phyloP scores from a whole-genome alignment of 1,140 invertebrate species.

The Tetramorium alpestre region DNA sequence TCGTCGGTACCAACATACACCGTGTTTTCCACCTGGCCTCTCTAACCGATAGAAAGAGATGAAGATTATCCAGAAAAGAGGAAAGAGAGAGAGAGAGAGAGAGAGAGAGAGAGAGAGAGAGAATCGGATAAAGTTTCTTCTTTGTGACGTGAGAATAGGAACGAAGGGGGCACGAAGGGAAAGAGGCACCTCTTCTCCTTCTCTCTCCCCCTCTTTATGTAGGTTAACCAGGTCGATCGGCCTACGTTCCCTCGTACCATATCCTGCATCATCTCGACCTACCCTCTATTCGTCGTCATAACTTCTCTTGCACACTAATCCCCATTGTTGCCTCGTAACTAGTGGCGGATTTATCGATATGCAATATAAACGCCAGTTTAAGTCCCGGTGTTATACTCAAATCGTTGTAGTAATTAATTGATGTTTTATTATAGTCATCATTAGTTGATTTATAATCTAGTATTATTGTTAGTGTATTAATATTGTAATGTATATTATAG shows the following conservation, averaged over 20 bases:
- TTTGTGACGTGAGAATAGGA: slow-evolving; percentile 41
- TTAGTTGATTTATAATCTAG: no score
- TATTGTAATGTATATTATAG: background rate
- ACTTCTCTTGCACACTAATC: slow-evolving; percentile 27
- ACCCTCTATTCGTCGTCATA: slow-evolving; percentile 21
- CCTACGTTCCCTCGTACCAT: slow-evolving; percentile 45
- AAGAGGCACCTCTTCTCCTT: background rate
- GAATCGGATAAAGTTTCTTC: slow-evolving; percentile 55
- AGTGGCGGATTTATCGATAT: slow-evolving; percentile 26
- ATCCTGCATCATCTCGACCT: slow-evolving; percentile 33
- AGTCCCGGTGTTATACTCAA: background rate
- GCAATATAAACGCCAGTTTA: slow-evolving; percentile 10
- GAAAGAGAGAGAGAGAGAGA: no score
- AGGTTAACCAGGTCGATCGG: slow-evolving; percentile 58
- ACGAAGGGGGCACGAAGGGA: background rate
- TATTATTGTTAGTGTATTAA: background rate
- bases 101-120: slow-evolving; percentile 1
- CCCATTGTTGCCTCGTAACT: background rate
- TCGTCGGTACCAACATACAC: slow-evolving; percentile 21
- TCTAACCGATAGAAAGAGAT: background rate
- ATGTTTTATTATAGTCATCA: background rate
- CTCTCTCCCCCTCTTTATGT: slow-evolving; percentile 17
- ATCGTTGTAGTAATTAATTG: background rate
- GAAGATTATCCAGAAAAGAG: background rate
- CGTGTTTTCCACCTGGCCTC: slow-evolving; percentile 54